Evolutionary conservation across 2,888 invertebrate species (phyloP).

Genomic region (Drosophila paranaensis): DNA sequence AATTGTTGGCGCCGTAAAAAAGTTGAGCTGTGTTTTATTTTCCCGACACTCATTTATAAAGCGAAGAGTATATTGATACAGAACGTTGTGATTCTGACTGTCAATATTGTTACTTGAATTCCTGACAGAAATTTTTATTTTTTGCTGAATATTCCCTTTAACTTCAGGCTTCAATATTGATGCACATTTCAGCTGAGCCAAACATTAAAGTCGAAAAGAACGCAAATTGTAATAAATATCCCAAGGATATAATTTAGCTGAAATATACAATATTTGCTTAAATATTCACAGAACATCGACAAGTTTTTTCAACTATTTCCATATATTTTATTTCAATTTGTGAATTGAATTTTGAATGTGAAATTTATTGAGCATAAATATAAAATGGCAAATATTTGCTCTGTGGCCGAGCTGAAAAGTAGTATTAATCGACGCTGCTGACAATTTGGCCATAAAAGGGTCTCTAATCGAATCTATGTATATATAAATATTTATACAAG

Average conservation of each 20-base stretch:
- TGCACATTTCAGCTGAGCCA: too few species aligned
- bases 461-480: too few species aligned
- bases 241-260: neutral
- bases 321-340: too few species aligned
- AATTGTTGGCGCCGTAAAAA: conserved; percentile 8
- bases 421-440: neutral
- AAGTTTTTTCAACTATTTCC: too few species aligned
- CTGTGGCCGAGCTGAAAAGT: neutral
- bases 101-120: neutral
- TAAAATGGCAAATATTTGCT: neutral
- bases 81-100: neutral
- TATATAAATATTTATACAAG: too few species aligned
- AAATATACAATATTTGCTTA: neutral
- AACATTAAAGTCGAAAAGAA: too few species aligned
- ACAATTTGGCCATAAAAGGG: neutral
- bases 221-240: neutral
- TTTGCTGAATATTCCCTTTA: too few species aligned
- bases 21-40: neutral
- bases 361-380: neutral
- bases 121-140: too few species aligned
- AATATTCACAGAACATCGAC: too few species aligned
- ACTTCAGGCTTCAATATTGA: neutral
- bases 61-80: neutral
- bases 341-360: neutral
- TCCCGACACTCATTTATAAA: neutral